These are phyloP conservation scores for Nomada hirtipes DNA, from an alignment of 2,888 invertebrate genomes.

Conservation along the genomic window DNA sequence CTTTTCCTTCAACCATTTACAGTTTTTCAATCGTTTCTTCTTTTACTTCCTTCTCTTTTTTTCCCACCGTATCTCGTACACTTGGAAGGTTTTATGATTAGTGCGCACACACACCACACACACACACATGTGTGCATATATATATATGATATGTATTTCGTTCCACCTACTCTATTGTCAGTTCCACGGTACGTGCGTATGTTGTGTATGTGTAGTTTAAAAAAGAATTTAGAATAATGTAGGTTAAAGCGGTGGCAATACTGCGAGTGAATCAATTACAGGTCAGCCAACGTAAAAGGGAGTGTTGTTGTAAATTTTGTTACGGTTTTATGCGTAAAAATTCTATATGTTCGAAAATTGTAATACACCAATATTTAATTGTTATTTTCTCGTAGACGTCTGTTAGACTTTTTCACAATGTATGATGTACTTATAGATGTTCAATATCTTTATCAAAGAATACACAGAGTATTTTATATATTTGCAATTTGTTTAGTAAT, in stretches of 20 bases:
- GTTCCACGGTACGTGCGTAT: not conserved
- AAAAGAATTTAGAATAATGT: slow-evolving; percentile 47
- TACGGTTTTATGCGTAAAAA: not conserved
- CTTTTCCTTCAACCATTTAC: not conserved
- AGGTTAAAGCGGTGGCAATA: slow-evolving; percentile 36
- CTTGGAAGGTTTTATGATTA: slow-evolving; percentile 48
- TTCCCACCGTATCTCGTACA: slow-evolving; percentile 30
- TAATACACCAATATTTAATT: not conserved
- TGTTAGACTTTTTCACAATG: too few relatives aligned
- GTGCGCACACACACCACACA: not conserved
- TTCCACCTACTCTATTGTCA: slow-evolving; percentile 23
- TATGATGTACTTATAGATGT: too few relatives aligned
- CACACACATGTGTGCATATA: not conserved
- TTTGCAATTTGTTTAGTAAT: too few relatives aligned
- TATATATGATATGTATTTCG: not conserved
- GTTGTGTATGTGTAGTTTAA: slow-evolving; percentile 4
- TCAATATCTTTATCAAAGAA: too few relatives aligned
- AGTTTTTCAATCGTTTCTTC: not conserved
- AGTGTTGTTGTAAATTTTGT: not conserved
- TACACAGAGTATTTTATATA: too few relatives aligned
- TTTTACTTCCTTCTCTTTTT: not conserved
- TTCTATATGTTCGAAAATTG: not conserved
- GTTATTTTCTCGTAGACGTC: too few relatives aligned
- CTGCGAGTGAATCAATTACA: slow-evolving; percentile 51
- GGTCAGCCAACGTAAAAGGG: slow-evolving; percentile 44